These are phyloP conservation scores for Epinephelus moara DNA, from an alignment of 2,113 vertebrate genomes.

Conservation along the genomic window DNA sequence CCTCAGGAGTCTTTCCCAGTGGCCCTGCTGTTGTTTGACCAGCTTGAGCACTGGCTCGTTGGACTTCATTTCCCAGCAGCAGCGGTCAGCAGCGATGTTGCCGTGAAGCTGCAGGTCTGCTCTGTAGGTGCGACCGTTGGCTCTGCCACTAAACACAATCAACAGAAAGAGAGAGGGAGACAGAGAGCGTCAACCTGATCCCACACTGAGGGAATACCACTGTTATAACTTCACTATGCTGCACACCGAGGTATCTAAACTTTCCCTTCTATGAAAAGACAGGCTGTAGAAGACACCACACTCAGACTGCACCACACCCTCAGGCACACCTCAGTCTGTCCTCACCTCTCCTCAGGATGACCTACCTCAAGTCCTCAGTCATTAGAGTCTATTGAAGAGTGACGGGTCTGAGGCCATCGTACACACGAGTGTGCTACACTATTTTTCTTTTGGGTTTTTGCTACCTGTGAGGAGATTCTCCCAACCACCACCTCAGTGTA, in stretches of 20 bases:
- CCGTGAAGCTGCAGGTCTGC: slow-evolving; percentile 68
- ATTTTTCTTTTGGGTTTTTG: neutral
- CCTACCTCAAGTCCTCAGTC: neutral
- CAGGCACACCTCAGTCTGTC: neutral
- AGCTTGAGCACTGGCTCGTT: slow-evolving; percentile 80
- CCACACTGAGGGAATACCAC: neutral
- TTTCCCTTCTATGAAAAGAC: neutral
- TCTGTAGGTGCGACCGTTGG: slow-evolving; percentile 64
- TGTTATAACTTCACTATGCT: neutral
- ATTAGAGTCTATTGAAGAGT: neutral
- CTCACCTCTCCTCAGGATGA: neutral
- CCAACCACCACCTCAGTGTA: neutral
- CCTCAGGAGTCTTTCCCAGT: slow-evolving; percentile 75
- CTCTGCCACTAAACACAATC: slow-evolving; percentile 66
- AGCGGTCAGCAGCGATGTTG: slow-evolving; percentile 59
- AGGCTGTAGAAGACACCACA: neutral
- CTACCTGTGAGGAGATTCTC: neutral
- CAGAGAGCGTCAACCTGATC: neutral
- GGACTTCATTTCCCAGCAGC: slow-evolving; percentile 77
- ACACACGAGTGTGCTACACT: neutral
- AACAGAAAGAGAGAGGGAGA: neutral
- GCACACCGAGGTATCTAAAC: neutral
- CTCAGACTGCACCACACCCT: neutral
- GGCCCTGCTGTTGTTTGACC: slow-evolving; percentile 66
- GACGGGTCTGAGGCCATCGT: neutral